Evolutionary conservation across 92 coral and sea anemone genomes (phyloP).

Genomic region (Epizoanthus stellaris): DNA sequence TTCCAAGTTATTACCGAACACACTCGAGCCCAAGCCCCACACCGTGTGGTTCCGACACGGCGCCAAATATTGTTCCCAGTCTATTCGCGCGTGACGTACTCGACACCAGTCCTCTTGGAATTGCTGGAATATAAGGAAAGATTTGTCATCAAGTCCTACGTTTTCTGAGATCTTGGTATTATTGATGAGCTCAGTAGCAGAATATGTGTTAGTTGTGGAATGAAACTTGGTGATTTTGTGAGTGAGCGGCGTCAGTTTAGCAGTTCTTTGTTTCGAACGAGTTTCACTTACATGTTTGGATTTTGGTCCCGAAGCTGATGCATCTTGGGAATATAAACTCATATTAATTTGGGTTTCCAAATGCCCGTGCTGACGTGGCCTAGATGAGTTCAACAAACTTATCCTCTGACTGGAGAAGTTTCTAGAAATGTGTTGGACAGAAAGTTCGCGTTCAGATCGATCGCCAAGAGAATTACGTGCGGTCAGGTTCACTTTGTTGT

Average conservation of each 20-base stretch:
- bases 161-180: not conserved
- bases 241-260: too few species aligned
- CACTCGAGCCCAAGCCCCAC: slow-evolving; percentile 58
- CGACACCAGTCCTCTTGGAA: slow-evolving; percentile 86
- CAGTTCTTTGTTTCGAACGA: too few species aligned
- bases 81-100: slow-evolving; percentile 69
- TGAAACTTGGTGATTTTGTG: too few species aligned
- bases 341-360: too few species aligned
- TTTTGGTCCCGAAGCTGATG: too few species aligned
- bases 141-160: not conserved
- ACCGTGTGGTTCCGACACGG: slow-evolving; percentile 73
- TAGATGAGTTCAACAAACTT: too few species aligned
- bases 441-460: not conserved
- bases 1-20: slow-evolving; percentile 1
- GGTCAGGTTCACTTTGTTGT: not conserved
- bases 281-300: too few species aligned
- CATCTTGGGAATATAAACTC: too few species aligned
- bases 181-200: not conserved
- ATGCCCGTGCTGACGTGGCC: too few species aligned
- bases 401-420: too few species aligned
- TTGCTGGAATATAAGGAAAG: not conserved
- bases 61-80: slow-evolving; percentile 77
- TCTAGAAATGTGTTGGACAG: not conserved
- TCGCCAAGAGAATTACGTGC: not conserved
- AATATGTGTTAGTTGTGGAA: not conserved